These are phyloP conservation scores for Hippopotamyrus pictus DNA, from an alignment of 2,797 vertebrate species.

Conservation along the genomic window DNA sequence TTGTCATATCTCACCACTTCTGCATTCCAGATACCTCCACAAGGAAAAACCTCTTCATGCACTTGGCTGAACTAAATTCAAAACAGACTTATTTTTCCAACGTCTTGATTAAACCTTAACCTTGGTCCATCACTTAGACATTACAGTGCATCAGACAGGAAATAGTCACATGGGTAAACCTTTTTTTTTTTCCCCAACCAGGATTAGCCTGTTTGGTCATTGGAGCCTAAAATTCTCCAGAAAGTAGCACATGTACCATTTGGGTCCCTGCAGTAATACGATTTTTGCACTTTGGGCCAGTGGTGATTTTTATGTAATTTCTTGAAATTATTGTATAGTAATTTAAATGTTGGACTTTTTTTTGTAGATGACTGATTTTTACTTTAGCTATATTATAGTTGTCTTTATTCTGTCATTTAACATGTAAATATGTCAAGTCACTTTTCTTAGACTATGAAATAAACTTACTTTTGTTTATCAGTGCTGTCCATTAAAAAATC, in stretches of 20 bases:
- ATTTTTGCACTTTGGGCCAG: constrained; percentile 59
- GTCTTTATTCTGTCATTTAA: constrained; percentile 30
- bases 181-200: background rate
- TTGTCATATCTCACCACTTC: constrained; percentile 27
- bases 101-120: background rate
- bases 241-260: background rate
- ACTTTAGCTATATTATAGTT: constrained; percentile 25
- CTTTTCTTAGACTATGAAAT: constrained; percentile 25
- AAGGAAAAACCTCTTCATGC: constrained; percentile 26
- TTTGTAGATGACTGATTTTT: constrained; percentile 37
- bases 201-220: background rate
- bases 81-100: background rate
- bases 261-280: constrained; percentile 27
- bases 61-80: constrained; percentile 18
- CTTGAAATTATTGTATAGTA: constrained; percentile 38
- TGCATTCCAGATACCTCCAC: constrained; percentile 57
- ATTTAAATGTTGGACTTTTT: background rate
- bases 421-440: background rate
- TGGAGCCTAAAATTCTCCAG: background rate
- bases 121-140: background rate
- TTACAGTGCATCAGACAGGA: background rate
- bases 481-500: background rate
- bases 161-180: background rate
- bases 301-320: constrained; percentile 37
- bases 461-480: background rate